phyloP scores from a whole-genome alignment of 2,797 vertebrate genomes.

The Sebastes minor region DNA sequence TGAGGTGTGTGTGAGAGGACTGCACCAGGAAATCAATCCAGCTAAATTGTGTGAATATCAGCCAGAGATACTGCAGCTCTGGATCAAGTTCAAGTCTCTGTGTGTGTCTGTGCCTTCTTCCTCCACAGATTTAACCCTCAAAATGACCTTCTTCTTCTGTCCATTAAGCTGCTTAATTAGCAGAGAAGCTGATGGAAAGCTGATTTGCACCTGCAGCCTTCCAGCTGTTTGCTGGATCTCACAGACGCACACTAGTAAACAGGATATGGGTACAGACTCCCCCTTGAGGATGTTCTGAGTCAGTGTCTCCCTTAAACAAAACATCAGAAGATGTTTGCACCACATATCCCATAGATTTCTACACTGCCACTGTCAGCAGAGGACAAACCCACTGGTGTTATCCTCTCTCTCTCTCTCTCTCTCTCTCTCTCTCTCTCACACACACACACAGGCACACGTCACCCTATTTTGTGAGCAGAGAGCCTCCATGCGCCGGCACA shows the following conservation, averaged over 20 bases:
- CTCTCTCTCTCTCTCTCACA: background rate
- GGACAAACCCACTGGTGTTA: constrained; percentile 1
- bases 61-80: constrained; percentile 23
- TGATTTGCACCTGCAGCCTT: constrained; percentile 57
- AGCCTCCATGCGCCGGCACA: background rate
- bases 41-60: constrained; percentile 13
- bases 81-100: constrained; percentile 17
- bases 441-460: background rate
- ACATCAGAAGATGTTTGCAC: constrained; percentile 32
- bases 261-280: constrained; percentile 39
- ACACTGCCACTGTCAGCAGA: background rate
- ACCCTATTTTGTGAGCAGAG: constrained; percentile 13
- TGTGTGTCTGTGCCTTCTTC: background rate
- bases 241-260: background rate
- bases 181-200: constrained; percentile 49
- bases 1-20: constrained; percentile 4
- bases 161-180: constrained; percentile 72
- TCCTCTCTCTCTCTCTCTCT: background rate
- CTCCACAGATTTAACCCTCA: constrained; percentile 40
- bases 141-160: constrained; percentile 51
- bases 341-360: constrained; percentile 3
- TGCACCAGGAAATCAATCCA: constrained; percentile 13
- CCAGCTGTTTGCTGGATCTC: constrained; percentile 55
- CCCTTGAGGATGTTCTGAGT: constrained; percentile 53
- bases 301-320: constrained; percentile 50